Conservation (phyloP, 2,888 invertebrate species). For the Torymus tubicola region DNA sequence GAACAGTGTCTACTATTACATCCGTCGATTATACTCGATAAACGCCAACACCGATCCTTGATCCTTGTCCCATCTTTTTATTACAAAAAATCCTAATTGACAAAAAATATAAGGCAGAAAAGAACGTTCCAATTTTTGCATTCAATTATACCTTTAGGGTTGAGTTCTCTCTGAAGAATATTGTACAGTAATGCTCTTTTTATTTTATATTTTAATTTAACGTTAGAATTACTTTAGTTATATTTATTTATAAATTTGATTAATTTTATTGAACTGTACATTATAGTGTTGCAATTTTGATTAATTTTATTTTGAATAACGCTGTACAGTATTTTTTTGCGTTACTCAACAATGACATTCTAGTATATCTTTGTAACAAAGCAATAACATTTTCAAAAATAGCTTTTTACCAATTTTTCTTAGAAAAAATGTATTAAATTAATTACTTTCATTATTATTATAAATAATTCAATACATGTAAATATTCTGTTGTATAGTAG, state of each 20-base stretch:
- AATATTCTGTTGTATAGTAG: slow-evolving; percentile 57
- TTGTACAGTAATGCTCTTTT: slow-evolving; percentile 55
- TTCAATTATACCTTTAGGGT: slow-evolving; percentile 49
- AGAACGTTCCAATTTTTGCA: slow-evolving; percentile 55
- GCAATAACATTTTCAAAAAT: slow-evolving; percentile 54
- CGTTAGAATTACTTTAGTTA: no score
- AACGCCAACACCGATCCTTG: slow-evolving; percentile 56
- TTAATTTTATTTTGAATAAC: slow-evolving; percentile 34
- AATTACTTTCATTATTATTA: slow-evolving; percentile 41
- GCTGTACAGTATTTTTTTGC: slow-evolving; percentile 56
- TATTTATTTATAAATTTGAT: no score
- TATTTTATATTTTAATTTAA: slow-evolving; percentile 19
- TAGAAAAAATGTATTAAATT: slow-evolving; percentile 44
- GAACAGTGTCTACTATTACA: slow-evolving; percentile 73
- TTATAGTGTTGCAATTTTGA: slow-evolving; percentile 11
- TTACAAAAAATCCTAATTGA: slow-evolving; percentile 44
- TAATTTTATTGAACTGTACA: not conserved
- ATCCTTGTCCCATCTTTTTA: slow-evolving; percentile 56
- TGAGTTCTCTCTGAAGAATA: slow-evolving; percentile 49
- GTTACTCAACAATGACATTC: slow-evolving; percentile 45
- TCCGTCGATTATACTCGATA: slow-evolving; percentile 67
- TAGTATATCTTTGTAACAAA: slow-evolving; percentile 58
- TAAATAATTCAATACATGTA: slow-evolving; percentile 54
- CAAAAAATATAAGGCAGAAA: slow-evolving; percentile 48
- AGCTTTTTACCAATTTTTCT: slow-evolving; percentile 50